Percentiles rank a stretch among this genome's conserved stretches.
These are phyloP conservation scores for Smittia aterrima DNA, from an alignment of 2,888 invertebrate species.

Conservation along the genomic window DNA sequence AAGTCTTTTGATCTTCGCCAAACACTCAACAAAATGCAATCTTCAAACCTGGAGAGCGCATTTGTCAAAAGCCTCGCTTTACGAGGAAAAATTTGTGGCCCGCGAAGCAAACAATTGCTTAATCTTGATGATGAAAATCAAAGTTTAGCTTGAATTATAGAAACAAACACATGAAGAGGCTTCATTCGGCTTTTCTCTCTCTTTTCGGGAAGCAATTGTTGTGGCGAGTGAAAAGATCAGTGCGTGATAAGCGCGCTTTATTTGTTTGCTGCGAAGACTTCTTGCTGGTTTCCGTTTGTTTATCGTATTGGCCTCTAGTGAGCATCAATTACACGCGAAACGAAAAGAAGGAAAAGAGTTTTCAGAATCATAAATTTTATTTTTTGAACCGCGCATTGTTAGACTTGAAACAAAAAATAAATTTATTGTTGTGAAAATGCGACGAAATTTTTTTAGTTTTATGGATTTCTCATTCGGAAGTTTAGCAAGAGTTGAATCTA, in stretches of 20 bases:
- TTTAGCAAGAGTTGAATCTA: too few relatives aligned
- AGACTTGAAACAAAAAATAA: neutral
- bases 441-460: conserved; percentile 31
- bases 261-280: conserved; percentile 25
- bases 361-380: conserved; percentile 38
- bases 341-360: conserved; percentile 6
- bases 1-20: conserved; percentile 15
- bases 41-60: neutral
- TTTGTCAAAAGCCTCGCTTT: neutral
- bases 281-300: conserved; percentile 37
- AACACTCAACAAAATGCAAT: neutral
- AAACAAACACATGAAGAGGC: conserved; percentile 39
- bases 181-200: neutral
- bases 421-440: conserved; percentile 39
- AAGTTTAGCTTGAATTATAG: conserved; percentile 37
- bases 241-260: conserved; percentile 34
- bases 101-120: neutral
- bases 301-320: conserved; percentile 37
- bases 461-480: too few relatives aligned
- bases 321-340: conserved; percentile 31
- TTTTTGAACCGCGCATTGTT: conserved; percentile 9
- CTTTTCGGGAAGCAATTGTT: conserved; percentile 18
- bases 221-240: conserved; percentile 40
- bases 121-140: conserved; percentile 25
- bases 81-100: conserved; percentile 8